Evolutionary conservation across 37 sponge, comb jelly and placozoan genomes (phyloP).

Genomic region (Ianthella basta): DNA sequence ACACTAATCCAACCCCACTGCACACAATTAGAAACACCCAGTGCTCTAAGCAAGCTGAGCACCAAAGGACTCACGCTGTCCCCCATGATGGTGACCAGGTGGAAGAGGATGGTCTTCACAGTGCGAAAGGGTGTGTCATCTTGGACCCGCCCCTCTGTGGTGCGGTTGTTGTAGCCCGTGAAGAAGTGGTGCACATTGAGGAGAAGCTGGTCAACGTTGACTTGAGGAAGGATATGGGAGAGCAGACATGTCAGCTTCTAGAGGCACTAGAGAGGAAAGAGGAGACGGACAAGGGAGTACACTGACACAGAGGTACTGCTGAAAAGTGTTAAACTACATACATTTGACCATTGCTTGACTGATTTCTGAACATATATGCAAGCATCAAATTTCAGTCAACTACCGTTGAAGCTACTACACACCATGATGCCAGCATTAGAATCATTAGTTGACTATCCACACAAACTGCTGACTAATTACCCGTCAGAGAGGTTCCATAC

Average conservation of each 20-base stretch:
- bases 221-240: constrained; percentile 23
- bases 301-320: too few species aligned
- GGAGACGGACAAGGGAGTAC: too few species aligned
- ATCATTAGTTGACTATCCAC: too few species aligned
- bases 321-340: too few species aligned
- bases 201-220: constrained; percentile 72
- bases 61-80: constrained; percentile 42
- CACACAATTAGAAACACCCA: background rate
- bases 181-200: constrained; percentile 70
- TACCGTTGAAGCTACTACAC: too few species aligned
- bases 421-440: too few species aligned
- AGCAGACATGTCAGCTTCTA: constrained; percentile 75
- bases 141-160: constrained; percentile 12
- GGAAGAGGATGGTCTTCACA: constrained; percentile 87
- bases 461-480: too few species aligned
- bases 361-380: constrained; percentile 46
- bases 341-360: too few species aligned
- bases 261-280: constrained; percentile 55
- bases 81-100: constrained; percentile 61
- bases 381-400: too few species aligned
- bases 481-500: too few species aligned
- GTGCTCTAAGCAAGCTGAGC: too few species aligned
- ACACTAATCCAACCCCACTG: background rate
- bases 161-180: constrained; percentile 33
- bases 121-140: constrained; percentile 83